phyloP scores from a whole-genome alignment of 2,888 invertebrate species.

The Scaptomyza parva region DNA sequence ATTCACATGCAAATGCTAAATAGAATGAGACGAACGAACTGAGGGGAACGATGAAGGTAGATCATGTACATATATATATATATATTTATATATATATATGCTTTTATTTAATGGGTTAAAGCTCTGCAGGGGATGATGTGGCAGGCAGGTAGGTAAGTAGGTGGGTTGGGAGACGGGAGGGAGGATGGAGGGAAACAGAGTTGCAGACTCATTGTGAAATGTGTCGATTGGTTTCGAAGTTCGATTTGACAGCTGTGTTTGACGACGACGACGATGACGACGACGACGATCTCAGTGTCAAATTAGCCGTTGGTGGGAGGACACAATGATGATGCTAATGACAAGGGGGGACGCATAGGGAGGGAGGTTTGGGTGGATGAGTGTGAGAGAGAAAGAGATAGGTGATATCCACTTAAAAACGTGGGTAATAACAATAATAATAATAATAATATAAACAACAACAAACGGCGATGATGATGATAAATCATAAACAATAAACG shows the following conservation, averaged over 20 bases:
- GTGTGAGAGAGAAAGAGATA: neutral
- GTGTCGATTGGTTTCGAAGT: conserved; percentile 63
- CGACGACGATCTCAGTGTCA: conserved; percentile 63
- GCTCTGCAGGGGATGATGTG: no score
- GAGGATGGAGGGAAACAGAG: neutral
- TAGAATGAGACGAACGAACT: conserved; percentile 49
- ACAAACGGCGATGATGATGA: conserved; percentile 39
- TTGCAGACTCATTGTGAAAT: conserved; percentile 55
- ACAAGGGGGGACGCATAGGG: neutral
- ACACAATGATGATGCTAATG: no score
- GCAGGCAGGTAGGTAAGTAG: no score
- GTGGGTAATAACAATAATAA: conserved; percentile 54
- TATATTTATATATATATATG: no score
- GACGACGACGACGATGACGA: conserved; percentile 35
- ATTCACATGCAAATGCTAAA: conserved; percentile 76
- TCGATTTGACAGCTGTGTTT: conserved; percentile 72
- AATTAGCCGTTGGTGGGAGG: conserved; percentile 58
- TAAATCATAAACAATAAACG: conserved; percentile 72
- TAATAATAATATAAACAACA: conserved; percentile 38
- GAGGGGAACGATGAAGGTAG: neutral
- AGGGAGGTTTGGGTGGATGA: neutral
- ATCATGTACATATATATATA: no score
- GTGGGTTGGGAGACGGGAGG: neutral
- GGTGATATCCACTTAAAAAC: neutral
- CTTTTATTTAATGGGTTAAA: no score